Base-by-base conservation (phyloP, 2,888 invertebrate species). In the Hirtodrosophila alboralis region DNA sequence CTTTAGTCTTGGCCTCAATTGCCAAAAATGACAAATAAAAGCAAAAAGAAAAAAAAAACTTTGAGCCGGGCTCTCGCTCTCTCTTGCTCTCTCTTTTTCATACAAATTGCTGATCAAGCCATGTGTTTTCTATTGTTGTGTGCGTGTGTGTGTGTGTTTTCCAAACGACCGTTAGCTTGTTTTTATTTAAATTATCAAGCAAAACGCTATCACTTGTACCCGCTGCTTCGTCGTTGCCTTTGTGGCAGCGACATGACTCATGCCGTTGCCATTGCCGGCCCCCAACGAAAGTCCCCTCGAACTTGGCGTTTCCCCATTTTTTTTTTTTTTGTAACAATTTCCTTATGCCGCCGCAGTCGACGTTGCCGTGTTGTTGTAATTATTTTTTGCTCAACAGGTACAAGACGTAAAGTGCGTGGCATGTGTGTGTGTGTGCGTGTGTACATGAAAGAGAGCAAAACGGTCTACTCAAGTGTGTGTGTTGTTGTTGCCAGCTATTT, bases 361-460 rank as follows among this genome's bases (percentile, higher is more conserved):
- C n/a, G n/a, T 38, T 10, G n/a, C n/a, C n/a, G n/a, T 16, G 47
- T 67, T 73, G 44, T 68, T 77, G 65, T 56, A 72, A 65, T 73
- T 77, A 62, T 65, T 61, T 74, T 77, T 56, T 56, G 79, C 76
- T 81, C 81, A 81, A 81, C 81, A 81, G 81, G 81, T 81, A 81
- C 62, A 70, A 69, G 54, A 37, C 36, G 44, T n/a, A 59, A 62
- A 59, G 56, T 62, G 64, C 61, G 69, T 58, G 52, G 51, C 47
- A 62, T 65, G 73, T n/a, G n/a, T n/a, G n/a, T n/a, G n/a, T n/a
- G n/a, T n/a, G n/a, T n/a, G n/a, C n/a, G n/a, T n/a, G n/a, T 58
- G 54, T 37, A 40, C 13, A 27, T 37, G 27, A 59, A 58, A 56
- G 37, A 45, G 53, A 52, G 57, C 40, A 53, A 54, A 59, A 57